Conservation (phyloP, 2,888 invertebrate species). For the Xylota sylvarum region DNA sequence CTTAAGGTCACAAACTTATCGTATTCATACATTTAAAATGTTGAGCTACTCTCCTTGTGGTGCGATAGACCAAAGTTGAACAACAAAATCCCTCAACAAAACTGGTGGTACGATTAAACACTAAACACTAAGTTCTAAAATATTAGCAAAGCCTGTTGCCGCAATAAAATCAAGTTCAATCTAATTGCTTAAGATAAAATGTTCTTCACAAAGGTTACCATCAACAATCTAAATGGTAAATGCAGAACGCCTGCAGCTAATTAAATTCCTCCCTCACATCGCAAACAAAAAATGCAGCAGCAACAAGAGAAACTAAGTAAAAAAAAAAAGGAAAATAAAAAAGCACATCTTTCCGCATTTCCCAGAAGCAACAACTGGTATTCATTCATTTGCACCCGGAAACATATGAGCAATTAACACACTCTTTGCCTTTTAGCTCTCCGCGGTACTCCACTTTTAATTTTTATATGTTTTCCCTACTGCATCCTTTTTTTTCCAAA, state of each 20-base stretch:
- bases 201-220: background rate
- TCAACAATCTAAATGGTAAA: background rate
- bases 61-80: too few relatives aligned
- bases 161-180: background rate
- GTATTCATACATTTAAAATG: too few relatives aligned
- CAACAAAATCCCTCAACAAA: too few relatives aligned
- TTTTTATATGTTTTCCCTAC: constrained; percentile 36
- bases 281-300: background rate
- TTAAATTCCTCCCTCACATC: background rate
- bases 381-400: constrained; percentile 54
- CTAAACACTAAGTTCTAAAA: too few relatives aligned
- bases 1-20: too few relatives aligned
- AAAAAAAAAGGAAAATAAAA: background rate
- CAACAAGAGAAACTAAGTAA: background rate
- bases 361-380: constrained; percentile 52
- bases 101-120: too few relatives aligned
- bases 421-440: constrained; percentile 31
- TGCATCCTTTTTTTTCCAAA: constrained; percentile 16
- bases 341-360: constrained; percentile 16
- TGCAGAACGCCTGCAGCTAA: background rate
- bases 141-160: background rate
- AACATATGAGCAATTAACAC: constrained; percentile 67
- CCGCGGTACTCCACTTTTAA: constrained; percentile 13
- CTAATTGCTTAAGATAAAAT: background rate
- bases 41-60: too few relatives aligned